Percentiles rank a stretch among this genome's conserved stretches.
Evolutionary conservation across 2,797 vertebrate genomes (phyloP).

Genomic region (Neostethus bicornis): DNA sequence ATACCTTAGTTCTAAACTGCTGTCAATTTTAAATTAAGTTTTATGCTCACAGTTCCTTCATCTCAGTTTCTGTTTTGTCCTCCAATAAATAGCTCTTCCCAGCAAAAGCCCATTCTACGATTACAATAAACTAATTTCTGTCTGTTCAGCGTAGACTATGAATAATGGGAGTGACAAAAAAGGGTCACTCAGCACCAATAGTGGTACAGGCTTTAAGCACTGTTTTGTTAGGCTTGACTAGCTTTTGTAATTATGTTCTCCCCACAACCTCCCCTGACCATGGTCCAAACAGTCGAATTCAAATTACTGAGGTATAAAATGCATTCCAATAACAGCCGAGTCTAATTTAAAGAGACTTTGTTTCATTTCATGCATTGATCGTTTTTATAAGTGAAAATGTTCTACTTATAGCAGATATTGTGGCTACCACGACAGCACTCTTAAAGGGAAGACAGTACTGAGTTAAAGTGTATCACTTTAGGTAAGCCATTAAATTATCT

Average conservation of each 20-base stretch:
- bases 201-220: conserved; percentile 73
- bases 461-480: conserved; percentile 16
- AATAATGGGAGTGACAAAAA: conserved; percentile 81
- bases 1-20: conserved; percentile 29
- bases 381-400: conserved; percentile 39
- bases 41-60: conserved; percentile 33
- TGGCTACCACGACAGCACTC: conserved; percentile 19
- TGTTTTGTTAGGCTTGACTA: conserved; percentile 84
- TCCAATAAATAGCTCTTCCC: conserved; percentile 39
- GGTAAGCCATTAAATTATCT: background rate
- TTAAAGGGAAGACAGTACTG: background rate
- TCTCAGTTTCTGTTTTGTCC: conserved; percentile 50
- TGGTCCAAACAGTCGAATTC: conserved; percentile 59
- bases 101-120: conserved; percentile 63
- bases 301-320: conserved; percentile 69
- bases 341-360: conserved; percentile 54
- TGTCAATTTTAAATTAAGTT: conserved; percentile 54
- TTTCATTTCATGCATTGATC: conserved; percentile 49
- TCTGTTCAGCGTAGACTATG: conserved; percentile 75
- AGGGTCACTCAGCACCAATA: conserved; percentile 74
- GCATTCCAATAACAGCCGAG: conserved; percentile 52
- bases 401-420: conserved; percentile 20
- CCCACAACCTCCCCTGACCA: conserved; percentile 62
- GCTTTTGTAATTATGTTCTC: conserved; percentile 83
- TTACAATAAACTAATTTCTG: conserved; percentile 77